Percentiles rank a stretch among this genome's conserved stretches.
Conservation (phyloP, 2,113 vertebrate species). For the Podocnemis expansa region DNA sequence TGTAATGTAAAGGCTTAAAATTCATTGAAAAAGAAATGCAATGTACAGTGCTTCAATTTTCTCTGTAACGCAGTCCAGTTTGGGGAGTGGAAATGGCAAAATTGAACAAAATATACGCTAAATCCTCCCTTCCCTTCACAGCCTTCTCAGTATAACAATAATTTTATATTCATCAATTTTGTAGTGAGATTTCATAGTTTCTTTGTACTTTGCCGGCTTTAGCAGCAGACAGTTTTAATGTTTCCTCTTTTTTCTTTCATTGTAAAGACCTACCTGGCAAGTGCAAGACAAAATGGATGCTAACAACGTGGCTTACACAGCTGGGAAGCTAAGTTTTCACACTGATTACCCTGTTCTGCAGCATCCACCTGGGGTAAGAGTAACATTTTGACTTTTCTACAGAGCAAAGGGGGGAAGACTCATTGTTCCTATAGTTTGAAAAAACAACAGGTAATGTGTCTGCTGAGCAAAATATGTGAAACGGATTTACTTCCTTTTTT, state of each 20-base stretch:
- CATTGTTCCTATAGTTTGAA: neutral
- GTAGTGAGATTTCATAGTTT: constrained; percentile 33
- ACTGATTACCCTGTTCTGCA: constrained; percentile 93
- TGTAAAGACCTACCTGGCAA: constrained; percentile 92
- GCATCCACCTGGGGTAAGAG: constrained; percentile 92
- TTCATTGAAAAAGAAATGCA: neutral
- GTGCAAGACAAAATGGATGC: constrained; percentile 92
- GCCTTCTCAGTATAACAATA: neutral
- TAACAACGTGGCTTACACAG: constrained; percentile 95
- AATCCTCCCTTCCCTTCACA: neutral
- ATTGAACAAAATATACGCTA: neutral
- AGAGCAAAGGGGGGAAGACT: neutral
- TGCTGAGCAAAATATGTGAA: neutral
- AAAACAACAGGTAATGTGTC: neutral
- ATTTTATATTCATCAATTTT: constrained; percentile 22
- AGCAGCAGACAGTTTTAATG: constrained; percentile 26
- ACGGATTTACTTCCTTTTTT: neutral
- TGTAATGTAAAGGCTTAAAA: neutral
- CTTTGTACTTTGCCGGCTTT: neutral
- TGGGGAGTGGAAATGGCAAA: neutral
- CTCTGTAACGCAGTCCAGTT: neutral
- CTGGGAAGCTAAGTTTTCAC: constrained; percentile 88
- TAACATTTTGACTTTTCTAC: constrained; percentile 8
- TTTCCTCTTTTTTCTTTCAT: constrained; percentile 47
- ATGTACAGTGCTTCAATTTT: neutral